These are phyloP conservation scores for Papilio glaucus DNA, from an alignment of 1,140 invertebrate species.

Conservation along the genomic window DNA sequence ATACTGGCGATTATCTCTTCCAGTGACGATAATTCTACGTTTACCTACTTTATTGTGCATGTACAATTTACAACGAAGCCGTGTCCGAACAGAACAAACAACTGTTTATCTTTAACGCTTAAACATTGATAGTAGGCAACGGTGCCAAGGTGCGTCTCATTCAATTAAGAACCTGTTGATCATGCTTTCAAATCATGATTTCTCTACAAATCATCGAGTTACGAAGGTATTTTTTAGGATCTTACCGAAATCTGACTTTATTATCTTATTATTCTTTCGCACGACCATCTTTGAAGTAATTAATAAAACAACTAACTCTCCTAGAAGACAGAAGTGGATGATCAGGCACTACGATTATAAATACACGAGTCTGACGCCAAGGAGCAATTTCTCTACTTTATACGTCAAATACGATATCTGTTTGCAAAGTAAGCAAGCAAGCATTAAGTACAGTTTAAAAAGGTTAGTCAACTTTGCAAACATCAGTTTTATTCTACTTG, in stretches of 20 bases:
- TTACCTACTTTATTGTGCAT: not conserved
- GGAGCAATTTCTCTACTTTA: too few species aligned
- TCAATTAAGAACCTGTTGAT: not conserved
- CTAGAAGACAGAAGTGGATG: too few species aligned
- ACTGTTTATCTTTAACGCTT: not conserved
- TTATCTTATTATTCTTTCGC: too few species aligned
- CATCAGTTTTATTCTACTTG: not conserved
- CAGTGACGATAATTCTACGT: not conserved
- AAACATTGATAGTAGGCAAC: not conserved
- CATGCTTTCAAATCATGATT: conserved; percentile 11
- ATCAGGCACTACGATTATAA: too few species aligned
- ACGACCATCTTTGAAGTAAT: too few species aligned
- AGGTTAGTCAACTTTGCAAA: conserved; percentile 1
- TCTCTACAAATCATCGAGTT: not conserved
- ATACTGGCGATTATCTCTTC: not conserved
- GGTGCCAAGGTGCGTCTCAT: not conserved
- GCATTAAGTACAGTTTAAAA: not conserved
- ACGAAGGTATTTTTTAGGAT: too few species aligned
- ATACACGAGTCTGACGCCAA: too few species aligned
- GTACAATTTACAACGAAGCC: conserved; percentile 1
- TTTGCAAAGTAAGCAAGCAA: too few species aligned
- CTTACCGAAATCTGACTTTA: too few species aligned
- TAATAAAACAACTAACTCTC: too few species aligned
- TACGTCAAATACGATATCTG: too few species aligned
- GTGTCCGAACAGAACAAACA: not conserved